phyloP scores from a whole-genome alignment of 2,888 invertebrate genomes.

The Terebella lapidaria region DNA sequence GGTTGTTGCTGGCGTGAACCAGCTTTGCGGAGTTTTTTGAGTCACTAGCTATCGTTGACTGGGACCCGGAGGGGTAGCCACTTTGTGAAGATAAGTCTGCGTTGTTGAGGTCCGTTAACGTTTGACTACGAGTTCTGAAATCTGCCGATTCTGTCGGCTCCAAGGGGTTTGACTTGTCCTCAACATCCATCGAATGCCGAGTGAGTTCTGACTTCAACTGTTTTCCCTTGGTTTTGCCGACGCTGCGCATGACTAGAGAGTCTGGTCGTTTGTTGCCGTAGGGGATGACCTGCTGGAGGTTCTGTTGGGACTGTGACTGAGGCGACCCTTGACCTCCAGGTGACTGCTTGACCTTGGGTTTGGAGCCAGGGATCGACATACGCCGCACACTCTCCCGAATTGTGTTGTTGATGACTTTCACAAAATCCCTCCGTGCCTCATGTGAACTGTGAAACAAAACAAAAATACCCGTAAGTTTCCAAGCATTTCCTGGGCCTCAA shows the following conservation, averaged over 20 bases:
- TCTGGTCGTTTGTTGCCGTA: background rate
- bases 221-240: background rate
- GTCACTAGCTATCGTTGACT: conserved; percentile 31
- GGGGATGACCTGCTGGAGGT: background rate
- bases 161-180: conserved; percentile 67
- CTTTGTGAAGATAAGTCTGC: conserved; percentile 50
- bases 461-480: too few species aligned
- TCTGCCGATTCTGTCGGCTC: conserved; percentile 31
- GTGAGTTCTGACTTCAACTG: conserved; percentile 23
- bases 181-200: conserved; percentile 62
- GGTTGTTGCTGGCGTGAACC: conserved; percentile 89
- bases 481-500: too few species aligned
- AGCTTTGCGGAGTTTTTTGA: conserved; percentile 62
- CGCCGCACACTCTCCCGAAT: conserved; percentile 94
- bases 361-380: conserved; percentile 76
- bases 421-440: conserved; percentile 93
- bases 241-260: background rate
- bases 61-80: conserved; percentile 14
- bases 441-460: conserved; percentile 67
- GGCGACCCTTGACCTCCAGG: background rate
- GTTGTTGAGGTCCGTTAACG: conserved; percentile 68
- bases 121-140: conserved; percentile 82
- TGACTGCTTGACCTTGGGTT: background rate
- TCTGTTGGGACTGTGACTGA: background rate
- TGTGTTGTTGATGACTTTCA: conserved; percentile 93